phyloP scores from a whole-genome alignment of 2,113 vertebrate genomes.

The Leucoraja erinaceus region DNA sequence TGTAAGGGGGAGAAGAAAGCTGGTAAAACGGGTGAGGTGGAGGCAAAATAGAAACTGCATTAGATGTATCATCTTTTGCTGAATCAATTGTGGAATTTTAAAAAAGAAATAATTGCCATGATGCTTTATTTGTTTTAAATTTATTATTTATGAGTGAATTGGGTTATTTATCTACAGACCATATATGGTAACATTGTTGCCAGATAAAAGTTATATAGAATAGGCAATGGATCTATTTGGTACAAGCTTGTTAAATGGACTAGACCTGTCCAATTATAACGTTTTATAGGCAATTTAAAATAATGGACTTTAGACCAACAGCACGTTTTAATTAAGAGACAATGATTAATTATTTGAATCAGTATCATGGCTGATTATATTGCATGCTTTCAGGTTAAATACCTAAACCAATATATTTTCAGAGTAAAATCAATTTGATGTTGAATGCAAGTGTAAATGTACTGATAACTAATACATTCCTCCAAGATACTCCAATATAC shows the following conservation, averaged over 20 bases:
- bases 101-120: neutral
- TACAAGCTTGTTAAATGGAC: neutral
- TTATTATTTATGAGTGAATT: neutral
- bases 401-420: neutral
- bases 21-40: too few species aligned
- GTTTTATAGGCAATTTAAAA: conserved; percentile 23
- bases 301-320: neutral
- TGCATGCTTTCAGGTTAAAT: neutral
- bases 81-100: neutral
- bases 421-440: neutral
- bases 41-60: neutral
- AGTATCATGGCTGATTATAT: neutral
- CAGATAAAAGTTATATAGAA: neutral
- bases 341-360: conserved; percentile 8
- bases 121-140: neutral
- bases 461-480: neutral
- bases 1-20: too few species aligned
- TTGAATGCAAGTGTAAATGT: neutral
- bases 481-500: neutral
- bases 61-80: neutral
- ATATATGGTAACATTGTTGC: neutral
- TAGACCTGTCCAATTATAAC: conserved; percentile 15
- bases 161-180: neutral
- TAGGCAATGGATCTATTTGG: neutral
- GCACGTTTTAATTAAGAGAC: neutral